Evolutionary conservation across 2,888 invertebrate genomes (phyloP), one percentile per base, ranked within the genome.

Genomic region (Bedellia somnulentella): DNA sequence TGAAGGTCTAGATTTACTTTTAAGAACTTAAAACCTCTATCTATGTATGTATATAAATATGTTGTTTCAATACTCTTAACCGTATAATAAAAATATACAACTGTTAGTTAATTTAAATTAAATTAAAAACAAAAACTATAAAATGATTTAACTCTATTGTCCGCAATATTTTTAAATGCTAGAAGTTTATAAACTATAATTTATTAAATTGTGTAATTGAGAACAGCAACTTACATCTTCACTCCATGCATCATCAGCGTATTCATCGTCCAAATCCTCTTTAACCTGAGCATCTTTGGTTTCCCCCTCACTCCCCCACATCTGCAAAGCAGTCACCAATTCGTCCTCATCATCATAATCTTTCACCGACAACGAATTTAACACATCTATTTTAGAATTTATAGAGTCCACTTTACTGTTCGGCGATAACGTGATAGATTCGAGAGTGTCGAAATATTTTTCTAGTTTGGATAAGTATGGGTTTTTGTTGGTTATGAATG

Each of bases 291-390:
- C n/a, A n/a, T n/a, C n/a, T 46, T 50, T 6, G 9, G 15, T 28
- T 1, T 56, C 46, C 3, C 45, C 45, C 5, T 51, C 49, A 2
- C 47, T 45, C 6, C 57, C 63, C 62, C 62, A 66, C 30, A 47
- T 30, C 42, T 66, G 62, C 49, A 73, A 57, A 8, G 60, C 53
- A 0, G 57, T 46, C 32, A 71, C 38, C 28, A 73, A 23, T 16
- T 66, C 67, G 26, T 66, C 66, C 33, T 67, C 70, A 11, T 70
- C 67, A 25, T 63, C 67, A 26, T 46, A n/a, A n/a, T n/a, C n/a
- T n/a, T n/a, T n/a, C n/a, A n/a, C n/a, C n/a, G n/a, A n/a, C n/a
- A n/a, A n/a, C 1, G 67, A 51, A 35, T 70, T 66, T 3, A 70
- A 35, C 15, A 44, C 44, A n/a, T 62, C 62, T 15, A 70, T 38